phyloP scores from a whole-genome alignment of 2,113 vertebrate species.

The Hypanus sabinus region DNA sequence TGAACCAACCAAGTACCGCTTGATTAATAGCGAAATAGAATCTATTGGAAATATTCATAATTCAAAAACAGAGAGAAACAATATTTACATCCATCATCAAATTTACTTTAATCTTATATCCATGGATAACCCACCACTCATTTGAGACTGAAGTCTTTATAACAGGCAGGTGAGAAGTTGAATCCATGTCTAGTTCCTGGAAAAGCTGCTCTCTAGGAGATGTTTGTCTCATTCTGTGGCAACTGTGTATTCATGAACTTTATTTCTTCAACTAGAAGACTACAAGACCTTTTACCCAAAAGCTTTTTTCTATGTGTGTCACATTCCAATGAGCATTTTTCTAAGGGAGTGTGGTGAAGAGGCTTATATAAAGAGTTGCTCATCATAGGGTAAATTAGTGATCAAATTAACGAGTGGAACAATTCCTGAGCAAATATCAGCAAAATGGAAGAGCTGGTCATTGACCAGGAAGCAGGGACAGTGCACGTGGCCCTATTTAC shows the following conservation, averaged over 20 bases:
- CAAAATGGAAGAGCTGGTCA: too few relatives aligned
- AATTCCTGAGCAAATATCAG: too few relatives aligned
- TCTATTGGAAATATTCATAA: neutral
- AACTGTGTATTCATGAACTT: neutral
- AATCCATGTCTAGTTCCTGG: neutral
- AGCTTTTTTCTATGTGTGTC: too few relatives aligned
- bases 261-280: neutral
- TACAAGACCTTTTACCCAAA: neutral
- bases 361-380: too few relatives aligned
- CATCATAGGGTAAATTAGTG: neutral
- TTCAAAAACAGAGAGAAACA: neutral
- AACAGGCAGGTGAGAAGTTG: neutral
- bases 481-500: too few relatives aligned
- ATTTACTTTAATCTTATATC: neutral
- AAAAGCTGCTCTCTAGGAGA: neutral
- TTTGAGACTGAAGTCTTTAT: too few relatives aligned
- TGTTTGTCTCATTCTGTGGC: neutral
- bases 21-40: neutral
- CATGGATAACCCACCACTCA: neutral
- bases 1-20: neutral
- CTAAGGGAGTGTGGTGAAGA: neutral
- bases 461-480: too few relatives aligned
- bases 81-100: neutral
- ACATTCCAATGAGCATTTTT: neutral
- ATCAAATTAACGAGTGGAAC: too few relatives aligned